phyloP scores from a whole-genome alignment of 2,797 vertebrate genomes.

The Avahi laniger region DNA sequence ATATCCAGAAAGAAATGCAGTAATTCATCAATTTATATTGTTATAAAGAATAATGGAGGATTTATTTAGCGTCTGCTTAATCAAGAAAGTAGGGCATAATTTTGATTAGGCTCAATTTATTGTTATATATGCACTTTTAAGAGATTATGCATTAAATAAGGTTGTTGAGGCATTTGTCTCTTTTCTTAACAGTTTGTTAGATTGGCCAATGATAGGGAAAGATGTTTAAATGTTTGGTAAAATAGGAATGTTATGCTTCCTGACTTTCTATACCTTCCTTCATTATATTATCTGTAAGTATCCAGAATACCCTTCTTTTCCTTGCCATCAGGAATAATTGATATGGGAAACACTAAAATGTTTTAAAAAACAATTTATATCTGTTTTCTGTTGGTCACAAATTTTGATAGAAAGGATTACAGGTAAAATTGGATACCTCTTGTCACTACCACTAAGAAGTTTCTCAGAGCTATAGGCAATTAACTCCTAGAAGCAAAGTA shows the following conservation, averaged over 20 bases:
- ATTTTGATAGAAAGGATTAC: neutral
- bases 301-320: neutral
- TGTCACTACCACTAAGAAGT: neutral
- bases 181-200: neutral
- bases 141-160: neutral
- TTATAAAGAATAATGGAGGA: neutral
- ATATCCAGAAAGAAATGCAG: neutral
- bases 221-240: slow-evolving; percentile 2
- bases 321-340: neutral
- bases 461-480: neutral
- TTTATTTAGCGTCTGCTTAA: neutral
- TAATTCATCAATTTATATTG: slow-evolving; percentile 24
- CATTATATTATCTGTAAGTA: neutral
- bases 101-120: neutral
- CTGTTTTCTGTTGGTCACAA: neutral
- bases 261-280: neutral
- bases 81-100: neutral
- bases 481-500: neutral
- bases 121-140: neutral
- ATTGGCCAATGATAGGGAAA: neutral
- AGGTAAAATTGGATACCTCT: neutral
- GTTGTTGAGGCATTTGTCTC: neutral
- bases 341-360: neutral
- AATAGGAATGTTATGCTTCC: neutral
- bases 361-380: neutral